Evolutionary conservation across 1,140 invertebrate genomes (phyloP), one percentile per base, ranked within the genome.

Genomic region (Lysiphlebus fabarum): DNA sequence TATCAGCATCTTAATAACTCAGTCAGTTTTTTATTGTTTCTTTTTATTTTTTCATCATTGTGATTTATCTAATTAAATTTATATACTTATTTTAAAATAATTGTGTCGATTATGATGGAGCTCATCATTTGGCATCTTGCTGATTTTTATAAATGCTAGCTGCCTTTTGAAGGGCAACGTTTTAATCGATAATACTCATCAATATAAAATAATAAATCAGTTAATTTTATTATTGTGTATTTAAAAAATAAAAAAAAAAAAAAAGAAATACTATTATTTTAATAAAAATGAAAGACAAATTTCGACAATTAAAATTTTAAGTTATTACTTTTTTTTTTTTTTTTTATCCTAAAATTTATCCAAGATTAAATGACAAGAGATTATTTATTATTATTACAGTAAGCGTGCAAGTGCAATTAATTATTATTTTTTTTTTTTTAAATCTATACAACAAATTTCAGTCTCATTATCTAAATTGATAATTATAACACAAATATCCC

Each of bases 81-180:
- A 6, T 6, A 34, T n/a, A n/a, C n/a, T n/a, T n/a, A n/a, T 10
- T 14, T 12, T n/a, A 37, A 34, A 59, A 47, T 51, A 38, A 56
- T 7, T 47, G 17, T 26, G 42, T 55, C 59, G 66, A 53, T 63
- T 68, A 74, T 70, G 67, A 59, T 70, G 67, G 67, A 67, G 72
- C 72, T 73, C 71, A 61, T 76, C 72, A 74, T 69, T 40, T 63
- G 74, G 74, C 72, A 74, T 70, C 71, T 73, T 64, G 74, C 72
- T 71, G 65, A 17, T 36, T 61, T 65, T 59, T 47, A 60, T 33
- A 62, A 64, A 53, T 61, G 73, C 72, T 33, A 76, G 74, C 74
- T 76, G 74, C 74, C 72, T 66, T 63, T 61, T 74, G 69, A 76
- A 70, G 74, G 74, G 74, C 74, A 70, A 67, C 60, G 66, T 50